A percentile compares a stretch with the other conserved stretches of the same genome.
Evolutionary conservation across 1,140 invertebrate species (phyloP).

Genomic region (Polyergus mexicanus): DNA sequence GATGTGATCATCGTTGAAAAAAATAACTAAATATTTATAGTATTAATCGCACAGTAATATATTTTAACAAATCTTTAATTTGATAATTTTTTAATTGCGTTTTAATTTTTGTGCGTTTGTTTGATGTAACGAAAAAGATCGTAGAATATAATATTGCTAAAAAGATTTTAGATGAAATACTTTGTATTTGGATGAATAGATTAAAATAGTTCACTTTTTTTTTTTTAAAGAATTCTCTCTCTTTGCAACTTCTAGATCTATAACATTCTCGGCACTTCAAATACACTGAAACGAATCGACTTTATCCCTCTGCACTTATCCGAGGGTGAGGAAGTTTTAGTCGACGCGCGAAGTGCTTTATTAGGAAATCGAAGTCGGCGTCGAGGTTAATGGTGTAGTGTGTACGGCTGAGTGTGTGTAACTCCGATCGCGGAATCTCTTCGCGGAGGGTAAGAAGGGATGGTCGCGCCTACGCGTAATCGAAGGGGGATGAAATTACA

Average conservation of each 20-base stretch:
- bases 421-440: conserved; percentile 65
- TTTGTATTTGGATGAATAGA: background rate
- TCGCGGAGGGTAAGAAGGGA: background rate
- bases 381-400: conserved; percentile 77
- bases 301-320: conserved; percentile 52
- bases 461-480: conserved; percentile 36
- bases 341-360: conserved; percentile 57
- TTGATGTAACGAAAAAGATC: background rate
- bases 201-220: conserved; percentile 10
- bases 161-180: conserved; percentile 16
- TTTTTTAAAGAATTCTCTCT: background rate
- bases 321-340: conserved; percentile 42
- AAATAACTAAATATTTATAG: background rate
- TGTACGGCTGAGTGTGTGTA: conserved; percentile 78
- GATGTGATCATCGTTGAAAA: background rate
- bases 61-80: background rate
- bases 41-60: conserved; percentile 1
- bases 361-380: conserved; percentile 71
- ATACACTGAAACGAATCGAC: conserved; percentile 47
- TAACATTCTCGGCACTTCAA: conserved; percentile 28
- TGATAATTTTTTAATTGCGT: background rate
- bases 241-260: background rate
- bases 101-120: background rate
- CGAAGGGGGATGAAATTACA: conserved; percentile 70
- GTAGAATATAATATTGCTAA: background rate